Evolutionary conservation across 2,888 invertebrate species (phyloP).

Genomic region (Drosophila demipolita): DNA sequence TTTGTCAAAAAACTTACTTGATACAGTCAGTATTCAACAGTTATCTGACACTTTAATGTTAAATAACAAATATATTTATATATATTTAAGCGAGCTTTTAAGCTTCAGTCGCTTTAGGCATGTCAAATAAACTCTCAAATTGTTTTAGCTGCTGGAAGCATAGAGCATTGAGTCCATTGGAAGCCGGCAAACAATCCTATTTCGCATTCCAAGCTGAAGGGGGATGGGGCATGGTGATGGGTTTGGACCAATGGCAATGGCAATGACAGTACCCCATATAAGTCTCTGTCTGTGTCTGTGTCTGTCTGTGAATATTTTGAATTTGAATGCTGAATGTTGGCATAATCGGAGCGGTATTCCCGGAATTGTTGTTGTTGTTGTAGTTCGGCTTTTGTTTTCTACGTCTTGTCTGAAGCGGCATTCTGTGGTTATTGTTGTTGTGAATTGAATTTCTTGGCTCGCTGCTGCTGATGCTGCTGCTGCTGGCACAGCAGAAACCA

Average conservation of each 20-base stretch:
- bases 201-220: slow-evolving; percentile 53
- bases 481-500: slow-evolving; percentile 59
- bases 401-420: slow-evolving; percentile 44
- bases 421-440: slow-evolving; percentile 49
- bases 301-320: not conserved
- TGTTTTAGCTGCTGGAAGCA: not conserved
- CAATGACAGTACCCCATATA: slow-evolving; percentile 37
- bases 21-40: not conserved
- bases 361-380: slow-evolving; percentile 44
- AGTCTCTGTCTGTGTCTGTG: slow-evolving; percentile 23
- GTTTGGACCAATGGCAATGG: slow-evolving; percentile 7
- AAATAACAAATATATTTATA: not conserved
- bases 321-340: slow-evolving; percentile 27
- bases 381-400: slow-evolving; percentile 69
- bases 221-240: not conserved
- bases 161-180: slow-evolving; percentile 21
- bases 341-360: slow-evolving; percentile 44
- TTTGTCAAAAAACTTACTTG: too few species aligned
- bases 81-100: not conserved
- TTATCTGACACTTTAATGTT: not conserved
- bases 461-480: slow-evolving; percentile 44
- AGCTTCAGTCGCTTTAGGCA: not conserved
- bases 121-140: not conserved
- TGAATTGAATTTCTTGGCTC: slow-evolving; percentile 63
- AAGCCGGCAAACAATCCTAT: slow-evolving; percentile 18